These are phyloP conservation scores for Sturnus vulgaris DNA, from an alignment of 2,113 vertebrate genomes.

Conservation along the genomic window DNA sequence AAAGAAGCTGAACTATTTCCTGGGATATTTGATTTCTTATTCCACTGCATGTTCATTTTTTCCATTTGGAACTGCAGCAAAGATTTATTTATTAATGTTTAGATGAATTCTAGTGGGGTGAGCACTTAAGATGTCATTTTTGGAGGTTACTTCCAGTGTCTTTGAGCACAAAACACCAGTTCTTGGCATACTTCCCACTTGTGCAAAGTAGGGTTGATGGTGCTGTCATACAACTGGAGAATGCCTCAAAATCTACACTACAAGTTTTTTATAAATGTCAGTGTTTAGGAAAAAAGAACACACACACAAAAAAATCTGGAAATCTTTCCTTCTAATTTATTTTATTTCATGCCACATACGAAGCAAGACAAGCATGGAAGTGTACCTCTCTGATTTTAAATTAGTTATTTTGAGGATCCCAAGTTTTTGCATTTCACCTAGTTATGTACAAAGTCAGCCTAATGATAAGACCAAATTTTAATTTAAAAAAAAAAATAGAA, in stretches of 20 bases:
- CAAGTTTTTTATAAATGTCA: background rate
- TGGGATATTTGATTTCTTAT: background rate
- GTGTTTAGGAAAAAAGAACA: background rate
- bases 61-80: background rate
- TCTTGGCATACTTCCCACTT: background rate
- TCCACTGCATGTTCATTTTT: background rate
- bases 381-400: constrained; percentile 32
- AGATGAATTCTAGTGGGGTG: background rate
- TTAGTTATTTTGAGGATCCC: background rate
- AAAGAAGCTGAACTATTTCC: background rate
- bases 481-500: background rate
- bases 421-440: constrained; percentile 31
- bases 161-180: background rate
- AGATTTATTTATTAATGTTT: background rate
- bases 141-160: background rate
- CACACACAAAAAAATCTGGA: background rate
- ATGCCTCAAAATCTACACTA: background rate
- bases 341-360: background rate
- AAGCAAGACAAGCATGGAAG: background rate
- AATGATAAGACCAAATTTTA: background rate
- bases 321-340: background rate
- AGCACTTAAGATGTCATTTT: accelerated
- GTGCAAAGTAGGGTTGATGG: background rate
- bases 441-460: background rate
- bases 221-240: background rate